Percentiles rank a stretch among this genome's conserved stretches.
phyloP scores from a whole-genome alignment of 2,113 vertebrate genomes.

The Murina feae region DNA sequence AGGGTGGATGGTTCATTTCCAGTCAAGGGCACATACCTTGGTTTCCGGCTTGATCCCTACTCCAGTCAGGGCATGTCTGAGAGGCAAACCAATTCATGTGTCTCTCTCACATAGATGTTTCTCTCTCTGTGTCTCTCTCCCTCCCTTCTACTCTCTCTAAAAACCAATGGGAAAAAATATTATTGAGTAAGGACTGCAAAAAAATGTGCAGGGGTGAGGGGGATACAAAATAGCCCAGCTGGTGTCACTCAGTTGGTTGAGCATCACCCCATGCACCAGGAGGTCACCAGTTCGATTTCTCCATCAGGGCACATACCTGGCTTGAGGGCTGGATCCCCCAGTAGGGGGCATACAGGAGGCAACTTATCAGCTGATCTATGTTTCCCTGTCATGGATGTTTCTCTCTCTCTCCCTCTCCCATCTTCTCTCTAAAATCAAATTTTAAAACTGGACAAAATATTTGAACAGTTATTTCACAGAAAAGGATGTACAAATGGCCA shows the following conservation, averaged over 20 bases:
- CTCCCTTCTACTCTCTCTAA: background rate
- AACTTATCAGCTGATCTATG: too few species aligned
- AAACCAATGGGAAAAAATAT: background rate
- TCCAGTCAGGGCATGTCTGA: background rate
- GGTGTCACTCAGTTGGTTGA: too few species aligned
- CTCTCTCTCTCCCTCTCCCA: too few species aligned
- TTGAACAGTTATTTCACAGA: background rate
- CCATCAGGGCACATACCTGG: too few species aligned
- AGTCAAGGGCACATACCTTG: background rate
- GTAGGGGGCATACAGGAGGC: too few species aligned
- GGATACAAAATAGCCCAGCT: too few species aligned
- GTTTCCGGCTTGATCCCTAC: background rate
- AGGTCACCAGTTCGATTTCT: too few species aligned
- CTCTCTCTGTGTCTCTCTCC: background rate
- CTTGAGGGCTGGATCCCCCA: too few species aligned
- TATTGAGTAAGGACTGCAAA: background rate
- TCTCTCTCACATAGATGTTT: background rate
- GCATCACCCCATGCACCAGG: too few species aligned
- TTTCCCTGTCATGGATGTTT: too few species aligned
- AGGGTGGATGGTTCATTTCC: background rate
- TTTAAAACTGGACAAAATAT: background rate
- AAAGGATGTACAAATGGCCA: background rate
- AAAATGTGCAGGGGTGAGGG: background rate
- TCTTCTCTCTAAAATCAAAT: too few species aligned
- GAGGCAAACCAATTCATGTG: background rate